These are phyloP conservation scores for Cheilosia pagana DNA, from an alignment of 2,888 invertebrate species.

Conservation along the genomic window DNA sequence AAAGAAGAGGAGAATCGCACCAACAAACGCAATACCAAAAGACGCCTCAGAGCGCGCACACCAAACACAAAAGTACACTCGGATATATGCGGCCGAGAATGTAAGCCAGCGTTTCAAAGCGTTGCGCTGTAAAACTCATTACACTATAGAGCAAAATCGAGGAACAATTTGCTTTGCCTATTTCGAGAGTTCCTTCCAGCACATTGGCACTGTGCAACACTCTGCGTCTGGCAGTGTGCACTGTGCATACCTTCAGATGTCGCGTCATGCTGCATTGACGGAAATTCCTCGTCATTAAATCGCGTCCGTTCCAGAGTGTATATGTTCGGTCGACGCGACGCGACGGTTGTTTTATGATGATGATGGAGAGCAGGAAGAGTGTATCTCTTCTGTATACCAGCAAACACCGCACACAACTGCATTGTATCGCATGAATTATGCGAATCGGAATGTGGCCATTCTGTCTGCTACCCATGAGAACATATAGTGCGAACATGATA, in stretches of 20 bases:
- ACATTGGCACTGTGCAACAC: neutral
- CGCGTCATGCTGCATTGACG: slow-evolving; percentile 72
- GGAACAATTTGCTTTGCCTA: slow-evolving; percentile 67
- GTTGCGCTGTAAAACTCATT: slow-evolving; percentile 41
- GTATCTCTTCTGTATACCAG: too few relatives aligned
- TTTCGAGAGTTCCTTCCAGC: slow-evolving; percentile 63
- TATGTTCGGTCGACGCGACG: too few relatives aligned
- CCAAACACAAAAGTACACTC: slow-evolving; percentile 31
- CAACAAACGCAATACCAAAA: neutral
- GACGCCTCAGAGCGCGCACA: slow-evolving; percentile 22
- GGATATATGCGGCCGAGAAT: slow-evolving; percentile 54
- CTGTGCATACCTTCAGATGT: slow-evolving; percentile 58
- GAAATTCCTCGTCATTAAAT: slow-evolving; percentile 74
- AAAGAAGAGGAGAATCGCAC: slow-evolving; percentile 11
- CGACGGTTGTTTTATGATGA: slow-evolving; percentile 19
- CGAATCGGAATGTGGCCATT: slow-evolving; percentile 71
- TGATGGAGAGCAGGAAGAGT: slow-evolving; percentile 54
- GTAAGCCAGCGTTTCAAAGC: slow-evolving; percentile 23
- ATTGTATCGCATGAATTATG: slow-evolving; percentile 66
- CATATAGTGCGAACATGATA: slow-evolving; percentile 72
- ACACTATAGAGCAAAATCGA: slow-evolving; percentile 13
- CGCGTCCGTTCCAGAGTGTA: slow-evolving; percentile 72
- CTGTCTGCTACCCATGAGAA: slow-evolving; percentile 65
- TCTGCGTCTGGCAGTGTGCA: too few relatives aligned
- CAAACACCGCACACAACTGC: slow-evolving; percentile 37